Conservation (phyloP, 2,797 vertebrate genomes). For the Chaetodon trifasciatus region DNA sequence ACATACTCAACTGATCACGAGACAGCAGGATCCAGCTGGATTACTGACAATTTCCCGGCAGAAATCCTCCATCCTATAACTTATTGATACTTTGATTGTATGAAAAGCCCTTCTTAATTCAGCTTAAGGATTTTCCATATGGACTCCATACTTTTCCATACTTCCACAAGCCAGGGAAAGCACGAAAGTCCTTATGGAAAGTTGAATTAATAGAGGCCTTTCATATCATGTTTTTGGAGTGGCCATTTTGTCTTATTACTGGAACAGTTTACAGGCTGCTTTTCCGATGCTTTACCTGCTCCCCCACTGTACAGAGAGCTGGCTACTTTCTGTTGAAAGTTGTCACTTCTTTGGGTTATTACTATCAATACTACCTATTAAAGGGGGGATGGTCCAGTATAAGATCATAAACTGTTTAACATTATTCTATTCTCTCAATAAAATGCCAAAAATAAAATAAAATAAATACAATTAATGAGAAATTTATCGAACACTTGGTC, state of each 20-base stretch:
- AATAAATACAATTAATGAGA: background rate
- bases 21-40: background rate
- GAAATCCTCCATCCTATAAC: background rate
- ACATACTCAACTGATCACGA: conserved; percentile 1
- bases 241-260: conserved; percentile 28
- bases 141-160: conserved; percentile 52
- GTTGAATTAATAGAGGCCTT: conserved; percentile 64
- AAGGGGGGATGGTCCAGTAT: background rate
- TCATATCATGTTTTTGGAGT: conserved; percentile 60
- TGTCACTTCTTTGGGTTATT: background rate
- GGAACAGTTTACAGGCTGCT: conserved; percentile 38
- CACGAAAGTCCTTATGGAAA: conserved; percentile 48
- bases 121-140: conserved; percentile 31
- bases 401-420: background rate
- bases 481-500: background rate
- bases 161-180: conserved; percentile 57
- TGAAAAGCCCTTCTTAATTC: conserved; percentile 63
- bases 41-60: background rate
- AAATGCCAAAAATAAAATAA: background rate
- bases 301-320: background rate
- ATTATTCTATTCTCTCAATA: background rate
- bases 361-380: background rate
- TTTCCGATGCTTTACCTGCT: conserved; percentile 44
- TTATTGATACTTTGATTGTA: conserved; percentile 28
- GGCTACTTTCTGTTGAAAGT: conserved; percentile 14